Conservation (phyloP, 2,888 invertebrate genomes). For the Limenitis camilla region DNA sequence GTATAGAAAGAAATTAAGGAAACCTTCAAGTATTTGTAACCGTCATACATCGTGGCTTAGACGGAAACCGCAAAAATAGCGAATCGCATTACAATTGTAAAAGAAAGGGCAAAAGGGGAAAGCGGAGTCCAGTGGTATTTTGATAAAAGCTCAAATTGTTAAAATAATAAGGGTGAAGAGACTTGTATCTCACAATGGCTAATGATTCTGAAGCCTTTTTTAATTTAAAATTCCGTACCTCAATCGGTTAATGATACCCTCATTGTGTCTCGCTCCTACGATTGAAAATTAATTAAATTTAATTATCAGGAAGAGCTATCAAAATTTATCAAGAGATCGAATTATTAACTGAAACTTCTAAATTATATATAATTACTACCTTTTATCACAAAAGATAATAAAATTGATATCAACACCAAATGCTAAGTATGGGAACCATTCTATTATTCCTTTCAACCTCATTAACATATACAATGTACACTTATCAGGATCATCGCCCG, state of each 20-base stretch:
- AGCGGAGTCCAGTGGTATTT: slow-evolving; percentile 17
- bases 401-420: slow-evolving; percentile 24
- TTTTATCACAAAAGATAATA: slow-evolving; percentile 11
- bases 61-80: slow-evolving; percentile 72
- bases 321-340: too few relatives aligned
- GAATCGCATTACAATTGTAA: slow-evolving; percentile 55
- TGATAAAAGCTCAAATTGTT: slow-evolving; percentile 15
- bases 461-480: slow-evolving; percentile 55
- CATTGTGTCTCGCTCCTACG: too few relatives aligned
- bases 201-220: neutral
- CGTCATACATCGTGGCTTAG: slow-evolving; percentile 64
- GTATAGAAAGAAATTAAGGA: slow-evolving; percentile 38
- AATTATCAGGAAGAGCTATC: too few relatives aligned
- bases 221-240: too few relatives aligned
- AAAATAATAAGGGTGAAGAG: slow-evolving; percentile 6
- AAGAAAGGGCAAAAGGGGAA: slow-evolving; percentile 40
- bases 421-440: slow-evolving; percentile 47
- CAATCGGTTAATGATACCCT: too few relatives aligned
- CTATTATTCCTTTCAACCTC: slow-evolving; percentile 46
- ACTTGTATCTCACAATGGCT: slow-evolving; percentile 2
- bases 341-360: too few relatives aligned
- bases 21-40: slow-evolving; percentile 52
- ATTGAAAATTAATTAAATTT: too few relatives aligned
- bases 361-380: neutral
- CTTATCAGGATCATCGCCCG: slow-evolving; percentile 63